Percentiles rank a stretch among this genome's conserved stretches.
Conservation (phyloP, 1,140 invertebrate species). For the Diuraphis noxia region DNA sequence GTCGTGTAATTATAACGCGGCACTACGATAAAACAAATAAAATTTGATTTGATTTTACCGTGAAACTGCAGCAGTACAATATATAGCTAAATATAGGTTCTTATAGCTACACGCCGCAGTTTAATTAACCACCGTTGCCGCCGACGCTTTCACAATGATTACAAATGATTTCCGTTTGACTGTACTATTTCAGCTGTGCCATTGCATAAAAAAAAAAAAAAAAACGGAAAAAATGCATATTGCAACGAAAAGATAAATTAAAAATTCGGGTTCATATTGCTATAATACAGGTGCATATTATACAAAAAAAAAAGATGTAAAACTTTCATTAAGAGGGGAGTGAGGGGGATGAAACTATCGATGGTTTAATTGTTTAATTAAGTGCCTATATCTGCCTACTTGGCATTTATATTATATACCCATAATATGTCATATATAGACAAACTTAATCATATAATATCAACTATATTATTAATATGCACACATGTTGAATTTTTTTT, state of each 20-base stretch:
- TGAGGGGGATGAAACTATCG: background rate
- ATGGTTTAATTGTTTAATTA: background rate
- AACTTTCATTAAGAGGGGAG: background rate
- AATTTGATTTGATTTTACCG: constrained; percentile 51
- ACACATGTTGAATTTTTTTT: background rate
- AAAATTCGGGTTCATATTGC: background rate
- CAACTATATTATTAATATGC: too few relatives aligned
- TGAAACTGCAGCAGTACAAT: background rate
- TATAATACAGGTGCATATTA: too few relatives aligned
- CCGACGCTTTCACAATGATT: constrained; percentile 37
- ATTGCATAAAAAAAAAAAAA: background rate
- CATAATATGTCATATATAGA: background rate
- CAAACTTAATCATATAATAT: background rate
- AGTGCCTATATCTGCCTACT: background rate
- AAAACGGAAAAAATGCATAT: background rate
- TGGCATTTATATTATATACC: too few relatives aligned
- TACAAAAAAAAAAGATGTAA: too few relatives aligned
- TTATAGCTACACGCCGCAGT: background rate
- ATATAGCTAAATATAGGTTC: background rate
- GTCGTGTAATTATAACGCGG: constrained; percentile 3
- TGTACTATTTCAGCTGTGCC: background rate
- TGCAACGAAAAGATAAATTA: background rate
- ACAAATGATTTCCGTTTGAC: constrained; percentile 34
- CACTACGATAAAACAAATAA: constrained; percentile 34
- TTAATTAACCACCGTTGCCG: constrained; percentile 21